These are phyloP conservation scores for Lasiurus borealis DNA, from an alignment of 2,113 vertebrate genomes.

Conservation along the genomic window DNA sequence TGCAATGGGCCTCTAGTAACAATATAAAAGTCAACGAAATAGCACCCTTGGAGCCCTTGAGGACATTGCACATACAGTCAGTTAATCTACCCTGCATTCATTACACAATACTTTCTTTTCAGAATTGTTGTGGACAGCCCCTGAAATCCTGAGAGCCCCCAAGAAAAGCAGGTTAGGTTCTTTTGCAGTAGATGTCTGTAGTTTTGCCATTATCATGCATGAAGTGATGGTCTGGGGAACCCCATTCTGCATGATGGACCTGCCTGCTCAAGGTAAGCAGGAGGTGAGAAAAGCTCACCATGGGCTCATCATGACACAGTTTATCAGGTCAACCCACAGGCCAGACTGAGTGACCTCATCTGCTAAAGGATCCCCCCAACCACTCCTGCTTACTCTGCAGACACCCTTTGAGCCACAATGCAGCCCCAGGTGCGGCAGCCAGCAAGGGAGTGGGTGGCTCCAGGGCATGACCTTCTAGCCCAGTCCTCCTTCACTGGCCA, in stretches of 20 bases:
- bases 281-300: slow-evolving; percentile 20
- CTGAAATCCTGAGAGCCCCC: slow-evolving; percentile 92
- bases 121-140: slow-evolving; percentile 96
- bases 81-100: slow-evolving; percentile 66
- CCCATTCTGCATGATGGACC: slow-evolving; percentile 94
- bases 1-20: neutral
- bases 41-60: slow-evolving; percentile 49
- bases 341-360: too few relatives aligned
- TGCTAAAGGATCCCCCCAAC: too few relatives aligned
- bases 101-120: slow-evolving; percentile 70
- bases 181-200: slow-evolving; percentile 94
- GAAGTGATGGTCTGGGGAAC: slow-evolving; percentile 93
- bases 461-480: too few relatives aligned
- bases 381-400: too few relatives aligned
- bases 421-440: too few relatives aligned
- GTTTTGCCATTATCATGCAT: slow-evolving; percentile 96
- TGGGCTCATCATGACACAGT: neutral
- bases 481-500: too few relatives aligned
- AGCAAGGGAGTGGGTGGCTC: too few relatives aligned
- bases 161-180: slow-evolving; percentile 88
- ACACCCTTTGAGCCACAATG: too few relatives aligned
- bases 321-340: neutral
- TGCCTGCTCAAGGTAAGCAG: slow-evolving; percentile 90
- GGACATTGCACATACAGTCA: slow-evolving; percentile 50
- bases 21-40: slow-evolving; percentile 75